phyloP scores from a whole-genome alignment of 2,888 invertebrate species.

The Eudasyphora cyanicolor region DNA sequence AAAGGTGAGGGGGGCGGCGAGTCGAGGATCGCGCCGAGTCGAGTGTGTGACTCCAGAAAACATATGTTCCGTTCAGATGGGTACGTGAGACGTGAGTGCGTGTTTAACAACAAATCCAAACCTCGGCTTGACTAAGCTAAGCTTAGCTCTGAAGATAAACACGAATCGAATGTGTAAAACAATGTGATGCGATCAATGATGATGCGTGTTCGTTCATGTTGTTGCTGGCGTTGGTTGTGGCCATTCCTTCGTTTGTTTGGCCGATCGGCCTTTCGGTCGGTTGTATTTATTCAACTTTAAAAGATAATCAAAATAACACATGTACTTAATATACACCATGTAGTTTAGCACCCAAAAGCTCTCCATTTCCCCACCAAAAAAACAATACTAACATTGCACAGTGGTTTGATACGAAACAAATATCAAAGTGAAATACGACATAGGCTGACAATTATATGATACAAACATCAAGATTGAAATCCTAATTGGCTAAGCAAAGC shows the following conservation, averaged over 20 bases:
- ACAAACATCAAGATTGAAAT: too few species aligned
- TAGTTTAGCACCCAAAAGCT: slow-evolving; percentile 57
- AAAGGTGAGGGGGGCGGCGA: background rate
- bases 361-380: background rate
- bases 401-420: background rate
- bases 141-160: slow-evolving; percentile 33
- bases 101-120: slow-evolving; percentile 5
- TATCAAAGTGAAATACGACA: too few species aligned
- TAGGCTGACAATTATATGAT: too few species aligned
- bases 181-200: slow-evolving; percentile 65
- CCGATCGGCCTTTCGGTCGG: too few species aligned
- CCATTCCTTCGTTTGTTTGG: too few species aligned
- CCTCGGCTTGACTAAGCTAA: too few species aligned
- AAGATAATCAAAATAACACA: slow-evolving; percentile 59
- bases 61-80: background rate
- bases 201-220: slow-evolving; percentile 40
- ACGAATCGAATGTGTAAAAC: slow-evolving; percentile 65
- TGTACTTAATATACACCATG: slow-evolving; percentile 62
- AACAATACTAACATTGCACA: background rate
- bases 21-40: too few species aligned
- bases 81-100: background rate
- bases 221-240: slow-evolving; percentile 29
- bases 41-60: slow-evolving; percentile 1
- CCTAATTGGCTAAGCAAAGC: too few species aligned
- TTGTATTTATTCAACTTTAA: slow-evolving; percentile 44